Conservation (phyloP, 2,113 vertebrate species). For the Carollia perspicillata region DNA sequence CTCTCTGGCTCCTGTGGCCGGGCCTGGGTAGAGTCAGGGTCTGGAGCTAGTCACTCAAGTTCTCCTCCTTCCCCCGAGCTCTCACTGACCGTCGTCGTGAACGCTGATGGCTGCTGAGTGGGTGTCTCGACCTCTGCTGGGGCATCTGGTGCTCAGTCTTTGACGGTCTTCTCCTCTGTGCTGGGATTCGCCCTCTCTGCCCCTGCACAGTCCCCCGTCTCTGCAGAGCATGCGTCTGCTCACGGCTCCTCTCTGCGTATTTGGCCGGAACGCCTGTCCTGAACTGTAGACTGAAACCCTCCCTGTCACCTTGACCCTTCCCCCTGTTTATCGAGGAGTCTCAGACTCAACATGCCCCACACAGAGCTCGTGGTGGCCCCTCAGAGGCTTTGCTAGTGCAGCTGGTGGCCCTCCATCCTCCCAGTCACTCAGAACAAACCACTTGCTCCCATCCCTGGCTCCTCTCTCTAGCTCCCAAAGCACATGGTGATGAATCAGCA, state of each 20-base stretch:
- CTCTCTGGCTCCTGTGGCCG: neutral
- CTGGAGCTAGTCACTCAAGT: neutral
- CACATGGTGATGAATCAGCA: no score
- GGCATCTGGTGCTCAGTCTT: accelerated
- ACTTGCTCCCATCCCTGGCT: no score
- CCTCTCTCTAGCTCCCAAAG: accelerated
- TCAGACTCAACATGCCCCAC: neutral
- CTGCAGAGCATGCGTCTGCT: accelerated
- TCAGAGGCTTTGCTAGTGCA: accelerated
- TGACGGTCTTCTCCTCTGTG: neutral
- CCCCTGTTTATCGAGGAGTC: neutral
- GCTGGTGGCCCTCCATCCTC: neutral
- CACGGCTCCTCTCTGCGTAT: neutral
- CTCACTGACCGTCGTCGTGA: neutral
- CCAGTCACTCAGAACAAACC: neutral
- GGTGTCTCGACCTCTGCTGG: neutral
- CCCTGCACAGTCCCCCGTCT: neutral
- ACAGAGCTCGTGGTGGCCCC: neutral
- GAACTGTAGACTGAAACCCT: neutral
- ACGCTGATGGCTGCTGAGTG: accelerated
- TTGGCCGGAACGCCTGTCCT: neutral
- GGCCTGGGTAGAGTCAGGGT: neutral
- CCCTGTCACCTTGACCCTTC: accelerated
- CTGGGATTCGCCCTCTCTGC: no score
- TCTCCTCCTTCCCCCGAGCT: neutral